Conservation (phyloP, 2,113 vertebrate species). For the Eurypyga helias region DNA sequence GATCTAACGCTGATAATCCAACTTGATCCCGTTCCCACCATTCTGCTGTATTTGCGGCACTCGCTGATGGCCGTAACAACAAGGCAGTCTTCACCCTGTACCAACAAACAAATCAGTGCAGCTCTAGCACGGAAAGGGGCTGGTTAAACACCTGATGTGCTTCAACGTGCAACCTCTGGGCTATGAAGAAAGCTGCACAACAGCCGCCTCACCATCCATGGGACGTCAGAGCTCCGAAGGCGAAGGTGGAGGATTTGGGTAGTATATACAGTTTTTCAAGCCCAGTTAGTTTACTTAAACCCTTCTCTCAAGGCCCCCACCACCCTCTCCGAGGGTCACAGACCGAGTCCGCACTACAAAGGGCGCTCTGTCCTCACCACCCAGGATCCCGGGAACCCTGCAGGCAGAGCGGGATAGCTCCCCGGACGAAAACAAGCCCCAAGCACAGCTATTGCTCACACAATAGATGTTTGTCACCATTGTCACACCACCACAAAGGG, state of each 20-base stretch:
- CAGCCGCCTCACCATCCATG: background rate
- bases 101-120: background rate
- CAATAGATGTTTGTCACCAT: slow-evolving; percentile 52
- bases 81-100: background rate
- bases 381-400: background rate
- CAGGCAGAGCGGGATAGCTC: background rate
- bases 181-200: background rate
- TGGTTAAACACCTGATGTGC: background rate
- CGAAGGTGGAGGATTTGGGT: background rate
- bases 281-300: background rate
- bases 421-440: background rate
- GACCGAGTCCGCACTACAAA: background rate
- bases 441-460: background rate
- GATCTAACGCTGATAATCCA: background rate
- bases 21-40: background rate
- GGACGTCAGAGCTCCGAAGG: background rate
- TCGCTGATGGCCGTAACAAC: background rate
- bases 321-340: rapidly evolving
- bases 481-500: slow-evolving; percentile 45
- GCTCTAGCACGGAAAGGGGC: background rate
- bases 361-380: background rate
- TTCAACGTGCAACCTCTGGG: background rate
- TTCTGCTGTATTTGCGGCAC: background rate
- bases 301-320: background rate
- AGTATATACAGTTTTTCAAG: background rate